phyloP scores from a whole-genome alignment of 1,140 invertebrate genomes.

The Eumeta japonica region DNA sequence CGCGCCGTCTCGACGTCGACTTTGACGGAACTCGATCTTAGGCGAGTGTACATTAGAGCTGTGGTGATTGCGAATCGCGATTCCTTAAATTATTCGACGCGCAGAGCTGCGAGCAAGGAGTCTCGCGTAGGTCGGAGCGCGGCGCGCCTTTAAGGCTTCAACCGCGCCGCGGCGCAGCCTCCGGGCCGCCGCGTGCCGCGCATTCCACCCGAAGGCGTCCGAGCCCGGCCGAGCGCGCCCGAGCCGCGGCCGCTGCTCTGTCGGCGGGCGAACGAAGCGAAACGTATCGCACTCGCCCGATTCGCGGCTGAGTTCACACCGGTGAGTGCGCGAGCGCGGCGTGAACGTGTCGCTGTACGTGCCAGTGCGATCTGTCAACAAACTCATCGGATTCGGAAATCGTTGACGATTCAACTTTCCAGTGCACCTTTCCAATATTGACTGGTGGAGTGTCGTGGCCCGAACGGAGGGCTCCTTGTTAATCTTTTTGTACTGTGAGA shows the following conservation, averaged over 20 bases:
- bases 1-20: conserved; percentile 53
- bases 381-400: conserved; percentile 42
- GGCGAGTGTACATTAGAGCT: conserved; percentile 47
- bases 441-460: conserved; percentile 34
- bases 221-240: conserved; percentile 27
- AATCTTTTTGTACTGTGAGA: conserved; percentile 35
- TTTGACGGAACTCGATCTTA: conserved; percentile 55
- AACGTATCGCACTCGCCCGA: conserved; percentile 12
- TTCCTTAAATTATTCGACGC: too few relatives aligned
- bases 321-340: conserved; percentile 48
- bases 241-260: too few relatives aligned
- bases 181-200: conserved; percentile 33
- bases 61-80: conserved; percentile 48
- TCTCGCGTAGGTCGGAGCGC: conserved; percentile 9
- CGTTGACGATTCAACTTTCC: conserved; percentile 27
- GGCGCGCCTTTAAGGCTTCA: conserved; percentile 2
- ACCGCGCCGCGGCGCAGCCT: conserved; percentile 4
- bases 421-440: conserved; percentile 36
- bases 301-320: conserved; percentile 51
- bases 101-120: too few relatives aligned
- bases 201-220: conserved; percentile 38
- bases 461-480: conserved; percentile 24
- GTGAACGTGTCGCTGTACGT: conserved; percentile 42
- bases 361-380: conserved; percentile 47
- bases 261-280: too few relatives aligned